Conservation (phyloP, 1,140 invertebrate species). For the Drosophila pandora region DNA sequence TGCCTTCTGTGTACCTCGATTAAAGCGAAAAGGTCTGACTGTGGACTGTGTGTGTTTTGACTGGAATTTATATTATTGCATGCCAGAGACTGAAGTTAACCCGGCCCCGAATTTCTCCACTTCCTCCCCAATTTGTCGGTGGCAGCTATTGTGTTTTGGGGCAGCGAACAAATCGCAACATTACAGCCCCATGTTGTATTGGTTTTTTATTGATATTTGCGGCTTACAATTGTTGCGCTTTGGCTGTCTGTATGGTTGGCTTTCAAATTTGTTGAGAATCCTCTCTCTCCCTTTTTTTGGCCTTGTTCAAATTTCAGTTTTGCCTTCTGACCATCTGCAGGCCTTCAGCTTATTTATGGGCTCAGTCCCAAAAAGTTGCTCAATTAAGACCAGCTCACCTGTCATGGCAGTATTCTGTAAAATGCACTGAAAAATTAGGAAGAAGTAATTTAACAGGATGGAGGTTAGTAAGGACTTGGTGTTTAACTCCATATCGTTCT, state of each 20-base stretch:
- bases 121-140: background rate
- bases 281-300: slow-evolving; percentile 45
- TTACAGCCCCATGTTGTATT: slow-evolving; percentile 52
- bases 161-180: slow-evolving; percentile 51
- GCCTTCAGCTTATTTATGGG: slow-evolving; percentile 46
- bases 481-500: too few relatives aligned
- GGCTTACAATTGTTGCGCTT: slow-evolving; percentile 64
- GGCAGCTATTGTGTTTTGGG: slow-evolving; percentile 13
- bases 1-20: slow-evolving; percentile 19
- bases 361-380: slow-evolving; percentile 20
- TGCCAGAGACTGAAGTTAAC: slow-evolving; percentile 56
- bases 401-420: slow-evolving; percentile 16
- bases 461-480: too few relatives aligned
- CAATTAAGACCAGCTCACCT: slow-evolving; percentile 44
- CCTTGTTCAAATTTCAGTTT: slow-evolving; percentile 32
- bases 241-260: slow-evolving; percentile 3
- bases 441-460: too few relatives aligned
- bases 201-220: slow-evolving; percentile 61
- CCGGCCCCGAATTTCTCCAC: slow-evolving; percentile 11
- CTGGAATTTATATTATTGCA: slow-evolving; percentile 78
- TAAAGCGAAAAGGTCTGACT: slow-evolving; percentile 34
- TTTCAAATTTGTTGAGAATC: slow-evolving; percentile 39
- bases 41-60: slow-evolving; percentile 22
- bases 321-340: slow-evolving; percentile 6
- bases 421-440: background rate